These are phyloP conservation scores for Sinocyclocheilus maitianheensis DNA, from an alignment of 2,113 vertebrate genomes.

Conservation along the genomic window DNA sequence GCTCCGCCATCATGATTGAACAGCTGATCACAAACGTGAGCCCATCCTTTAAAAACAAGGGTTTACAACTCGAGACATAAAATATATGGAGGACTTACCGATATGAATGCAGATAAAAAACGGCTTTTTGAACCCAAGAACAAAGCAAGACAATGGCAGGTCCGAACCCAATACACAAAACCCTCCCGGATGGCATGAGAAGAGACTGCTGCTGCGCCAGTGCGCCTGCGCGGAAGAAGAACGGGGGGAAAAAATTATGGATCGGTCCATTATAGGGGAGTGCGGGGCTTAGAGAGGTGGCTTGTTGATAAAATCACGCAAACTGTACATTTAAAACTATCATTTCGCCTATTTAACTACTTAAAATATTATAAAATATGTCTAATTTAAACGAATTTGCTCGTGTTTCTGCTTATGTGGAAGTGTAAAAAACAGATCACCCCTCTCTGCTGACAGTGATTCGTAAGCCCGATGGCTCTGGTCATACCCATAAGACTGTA, in stretches of 20 bases:
- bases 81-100: conserved; percentile 65
- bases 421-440: not conserved
- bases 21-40: conserved; percentile 28
- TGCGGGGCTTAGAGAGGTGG: not conserved
- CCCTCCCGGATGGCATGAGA: conserved; percentile 52
- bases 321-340: not conserved
- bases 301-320: not conserved
- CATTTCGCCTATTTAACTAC: fast-evolving
- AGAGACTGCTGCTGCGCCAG: conserved; percentile 61
- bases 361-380: not conserved
- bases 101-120: conserved; percentile 81
- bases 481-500: not conserved
- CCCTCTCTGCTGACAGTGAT: not conserved
- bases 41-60: not conserved
- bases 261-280: not conserved
- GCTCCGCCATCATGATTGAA: conserved; percentile 2
- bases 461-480: not conserved
- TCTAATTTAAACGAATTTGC: no score
- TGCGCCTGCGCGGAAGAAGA: conserved; percentile 64
- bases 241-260: not conserved
- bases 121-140: conserved; percentile 68
- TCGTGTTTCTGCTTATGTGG: not conserved
- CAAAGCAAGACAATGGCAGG: conserved; percentile 59
- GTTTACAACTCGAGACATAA: no score
- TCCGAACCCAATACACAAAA: conserved; percentile 72